Percentiles rank a stretch among this genome's conserved stretches.
phyloP scores from a whole-genome alignment of 2,797 vertebrate species.

The Hipposideros larvatus region DNA sequence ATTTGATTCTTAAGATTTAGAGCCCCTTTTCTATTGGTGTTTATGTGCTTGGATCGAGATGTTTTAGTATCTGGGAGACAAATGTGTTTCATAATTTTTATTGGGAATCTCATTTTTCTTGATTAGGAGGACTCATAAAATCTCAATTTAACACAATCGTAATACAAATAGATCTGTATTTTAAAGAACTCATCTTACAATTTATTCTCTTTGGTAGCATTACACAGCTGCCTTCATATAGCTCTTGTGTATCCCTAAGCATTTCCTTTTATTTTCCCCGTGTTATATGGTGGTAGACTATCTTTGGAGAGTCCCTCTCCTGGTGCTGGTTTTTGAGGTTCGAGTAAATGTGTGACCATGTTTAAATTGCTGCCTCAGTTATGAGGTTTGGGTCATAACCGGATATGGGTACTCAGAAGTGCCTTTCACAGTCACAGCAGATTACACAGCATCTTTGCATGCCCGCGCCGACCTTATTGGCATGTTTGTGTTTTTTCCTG shows the following conservation, averaged over 20 bases:
- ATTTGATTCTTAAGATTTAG: not conserved
- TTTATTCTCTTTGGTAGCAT: not conserved
- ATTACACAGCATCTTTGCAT: not conserved
- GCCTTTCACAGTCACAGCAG: not conserved
- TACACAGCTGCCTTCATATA: not conserved
- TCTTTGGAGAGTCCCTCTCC: not conserved
- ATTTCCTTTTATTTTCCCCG: not conserved
- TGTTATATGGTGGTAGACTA: not conserved
- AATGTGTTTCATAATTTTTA: not conserved
- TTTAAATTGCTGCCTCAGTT: not conserved
- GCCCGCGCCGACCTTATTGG: not conserved
- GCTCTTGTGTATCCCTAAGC: not conserved
- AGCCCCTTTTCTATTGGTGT: not conserved
- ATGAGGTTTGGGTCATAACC: not conserved
- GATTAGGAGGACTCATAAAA: not conserved
- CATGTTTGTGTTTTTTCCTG: not conserved
- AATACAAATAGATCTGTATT: not conserved
- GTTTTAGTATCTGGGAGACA: not conserved
- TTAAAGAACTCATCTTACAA: not conserved
- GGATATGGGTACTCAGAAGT: not conserved
- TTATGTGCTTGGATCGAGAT: not conserved
- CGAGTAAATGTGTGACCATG: not conserved
- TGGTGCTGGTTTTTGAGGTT: not conserved
- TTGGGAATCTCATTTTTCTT: not conserved
- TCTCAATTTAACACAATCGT: not conserved